Evolutionary conservation across 1,140 invertebrate genomes (phyloP).

Genomic region (Platorchestia sp.): DNA sequence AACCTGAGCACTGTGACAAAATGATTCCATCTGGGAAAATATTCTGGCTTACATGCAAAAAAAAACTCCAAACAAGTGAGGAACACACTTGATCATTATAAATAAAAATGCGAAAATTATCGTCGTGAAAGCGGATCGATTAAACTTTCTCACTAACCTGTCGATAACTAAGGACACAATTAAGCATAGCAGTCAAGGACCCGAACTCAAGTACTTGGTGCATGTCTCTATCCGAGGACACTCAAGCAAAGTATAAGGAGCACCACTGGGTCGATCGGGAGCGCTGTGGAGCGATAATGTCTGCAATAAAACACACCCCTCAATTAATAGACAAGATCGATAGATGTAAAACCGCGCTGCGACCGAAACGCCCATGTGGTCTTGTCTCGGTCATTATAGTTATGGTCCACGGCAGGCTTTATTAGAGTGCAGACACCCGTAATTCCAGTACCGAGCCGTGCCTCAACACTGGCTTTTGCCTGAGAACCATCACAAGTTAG

Average conservation of each 20-base stretch:
- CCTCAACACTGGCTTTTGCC: background rate
- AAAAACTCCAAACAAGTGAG: too few species aligned
- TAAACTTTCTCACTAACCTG: background rate
- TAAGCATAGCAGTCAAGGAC: background rate
- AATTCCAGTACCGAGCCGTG: background rate
- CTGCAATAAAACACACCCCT: constrained; percentile 42
- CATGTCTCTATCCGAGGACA: background rate
- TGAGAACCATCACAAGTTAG: background rate
- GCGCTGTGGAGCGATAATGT: background rate
- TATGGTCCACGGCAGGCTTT: background rate
- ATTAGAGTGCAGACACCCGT: background rate
- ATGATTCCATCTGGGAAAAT: background rate
- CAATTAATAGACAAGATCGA: constrained; percentile 44
- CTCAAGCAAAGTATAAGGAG: background rate
- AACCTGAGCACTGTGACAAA: background rate
- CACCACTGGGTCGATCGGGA: background rate
- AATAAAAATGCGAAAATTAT: too few species aligned
- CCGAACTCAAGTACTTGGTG: background rate
- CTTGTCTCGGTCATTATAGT: background rate
- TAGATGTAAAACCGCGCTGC: background rate
- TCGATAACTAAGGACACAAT: background rate
- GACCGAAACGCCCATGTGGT: background rate
- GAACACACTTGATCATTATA: too few species aligned
- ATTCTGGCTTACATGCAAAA: background rate
- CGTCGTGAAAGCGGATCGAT: too few species aligned